Conservation (phyloP, 2,888 invertebrate species). For the Resseliella maxima region DNA sequence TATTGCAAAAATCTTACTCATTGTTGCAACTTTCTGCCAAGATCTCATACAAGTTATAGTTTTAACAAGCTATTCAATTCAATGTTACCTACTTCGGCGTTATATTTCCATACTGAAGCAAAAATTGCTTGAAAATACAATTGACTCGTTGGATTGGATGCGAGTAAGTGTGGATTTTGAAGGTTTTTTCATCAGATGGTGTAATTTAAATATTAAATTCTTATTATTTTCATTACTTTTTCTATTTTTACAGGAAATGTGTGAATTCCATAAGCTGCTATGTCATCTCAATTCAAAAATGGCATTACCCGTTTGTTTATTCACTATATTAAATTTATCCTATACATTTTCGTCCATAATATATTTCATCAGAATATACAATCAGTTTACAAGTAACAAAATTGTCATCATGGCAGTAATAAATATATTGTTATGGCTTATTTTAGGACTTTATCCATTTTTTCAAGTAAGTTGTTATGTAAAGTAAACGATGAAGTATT, state of each 20-base stretch:
- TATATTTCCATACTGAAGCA: constrained; percentile 79
- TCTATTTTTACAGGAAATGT: constrained; percentile 84
- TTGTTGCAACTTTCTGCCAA: constrained; percentile 78
- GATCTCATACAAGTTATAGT: constrained; percentile 86
- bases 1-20: constrained; percentile 68
- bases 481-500: background rate
- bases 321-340: constrained; percentile 79
- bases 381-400: constrained; percentile 63
- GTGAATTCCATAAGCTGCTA: constrained; percentile 81
- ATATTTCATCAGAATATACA: constrained; percentile 75
- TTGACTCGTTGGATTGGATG: constrained; percentile 82
- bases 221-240: constrained; percentile 60
- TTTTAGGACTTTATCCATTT: constrained; percentile 62
- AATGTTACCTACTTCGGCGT: constrained; percentile 80
- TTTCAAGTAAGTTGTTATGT: constrained; percentile 54
- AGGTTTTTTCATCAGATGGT: background rate
- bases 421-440: constrained; percentile 65
- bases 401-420: constrained; percentile 79
- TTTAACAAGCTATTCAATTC: constrained; percentile 83
- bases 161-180: constrained; percentile 69
- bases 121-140: constrained; percentile 78
- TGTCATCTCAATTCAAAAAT: constrained; percentile 82
- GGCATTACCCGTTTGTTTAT: constrained; percentile 80
- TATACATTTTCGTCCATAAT: constrained; percentile 78
- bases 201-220: background rate